Evolutionary conservation across 1,140 invertebrate species (phyloP), one percentile per base, ranked within the genome.

Genomic region (Chymomyza costata): DNA sequence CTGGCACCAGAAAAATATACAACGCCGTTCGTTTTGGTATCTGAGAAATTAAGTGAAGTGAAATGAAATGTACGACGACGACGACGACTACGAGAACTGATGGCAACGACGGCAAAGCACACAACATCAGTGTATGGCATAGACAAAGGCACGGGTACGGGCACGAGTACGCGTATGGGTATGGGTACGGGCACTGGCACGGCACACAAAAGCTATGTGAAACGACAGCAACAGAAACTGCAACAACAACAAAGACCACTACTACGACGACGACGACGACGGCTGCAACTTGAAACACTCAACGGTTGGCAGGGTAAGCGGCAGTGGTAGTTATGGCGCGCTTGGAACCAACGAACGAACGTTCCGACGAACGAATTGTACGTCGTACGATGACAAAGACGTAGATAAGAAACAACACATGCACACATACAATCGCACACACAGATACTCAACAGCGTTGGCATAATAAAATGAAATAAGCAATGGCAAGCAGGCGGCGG

Each of bases 1-100:
- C 65, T 10, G 25, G n/a, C n/a, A 34, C 44, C 65, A 61, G 56
- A 70, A 71, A 71, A 71, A 73, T 60, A 28, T 10, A 80, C 64
- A 73, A 50, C 70, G 53, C 50, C 78, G 69, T 76, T 76, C 70
- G 70, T 65, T 78, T 78, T 78, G 71, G 71, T 78, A 78, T 78
- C 73, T 73, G 73, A 80, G 67, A 80, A 78, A 80, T 80, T 78
- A 78, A 80, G 67, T 80, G 73, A 78, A 78, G 67, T 78, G 73
- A 78, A 78, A 80, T 80, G 67, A 78, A 78, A 78, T 78, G 73
- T 78, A 78, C 71, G 67, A 34, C 8, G 32, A 73, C 68, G 66
- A n/a, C n/a, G n/a, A n/a, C n/a, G n/a, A n/a, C n/a, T n/a, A n/a
- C n/a, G n/a, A n/a, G n/a, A 78, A 76, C 71, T 71, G 71, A 80